These are phyloP conservation scores for Chrysochloris asiatica DNA, from an alignment of 2,113 vertebrate species.

Conservation along the genomic window DNA sequence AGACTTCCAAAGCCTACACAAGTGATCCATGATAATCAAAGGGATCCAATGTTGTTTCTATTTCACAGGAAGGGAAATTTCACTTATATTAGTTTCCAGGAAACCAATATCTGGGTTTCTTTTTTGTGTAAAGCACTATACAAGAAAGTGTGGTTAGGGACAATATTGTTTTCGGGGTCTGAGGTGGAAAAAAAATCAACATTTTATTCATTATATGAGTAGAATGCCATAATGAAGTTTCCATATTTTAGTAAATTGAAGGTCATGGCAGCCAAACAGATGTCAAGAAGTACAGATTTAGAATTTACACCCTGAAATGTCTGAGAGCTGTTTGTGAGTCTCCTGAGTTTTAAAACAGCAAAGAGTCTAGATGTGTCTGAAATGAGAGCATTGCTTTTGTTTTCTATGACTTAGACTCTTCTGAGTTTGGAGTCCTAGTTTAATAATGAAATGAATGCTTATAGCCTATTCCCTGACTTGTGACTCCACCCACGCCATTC, in stretches of 20 bases:
- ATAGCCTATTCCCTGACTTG: not conserved
- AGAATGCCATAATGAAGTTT: slow-evolving; percentile 68
- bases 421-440: slow-evolving; percentile 4
- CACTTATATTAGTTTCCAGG: slow-evolving; percentile 44
- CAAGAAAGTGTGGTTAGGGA: slow-evolving; percentile 43
- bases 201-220: slow-evolving; percentile 61
- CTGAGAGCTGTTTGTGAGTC: slow-evolving; percentile 11
- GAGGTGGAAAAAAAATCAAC: slow-evolving; percentile 25
- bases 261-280: slow-evolving; percentile 50
- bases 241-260: slow-evolving; percentile 70
- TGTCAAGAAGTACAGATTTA: slow-evolving; percentile 45
- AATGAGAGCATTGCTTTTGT: not conserved
- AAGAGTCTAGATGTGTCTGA: not conserved
- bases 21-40: slow-evolving; percentile 37
- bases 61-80: slow-evolving; percentile 59
- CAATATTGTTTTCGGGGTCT: slow-evolving; percentile 45
- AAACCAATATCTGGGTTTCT: slow-evolving; percentile 26
- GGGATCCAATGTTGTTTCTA: not conserved
- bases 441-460: not conserved
- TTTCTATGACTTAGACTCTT: not conserved
- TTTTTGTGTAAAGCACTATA: slow-evolving; percentile 22
- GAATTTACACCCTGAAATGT: slow-evolving; percentile 57
- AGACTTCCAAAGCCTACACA: slow-evolving; percentile 32
- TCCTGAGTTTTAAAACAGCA: not conserved
- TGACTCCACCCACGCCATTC: not conserved